A percentile compares a stretch with the other conserved stretches of the same genome.
Evolutionary conservation across 2,113 vertebrate genomes (phyloP).

Genomic region (Jaculus jaculus): DNA sequence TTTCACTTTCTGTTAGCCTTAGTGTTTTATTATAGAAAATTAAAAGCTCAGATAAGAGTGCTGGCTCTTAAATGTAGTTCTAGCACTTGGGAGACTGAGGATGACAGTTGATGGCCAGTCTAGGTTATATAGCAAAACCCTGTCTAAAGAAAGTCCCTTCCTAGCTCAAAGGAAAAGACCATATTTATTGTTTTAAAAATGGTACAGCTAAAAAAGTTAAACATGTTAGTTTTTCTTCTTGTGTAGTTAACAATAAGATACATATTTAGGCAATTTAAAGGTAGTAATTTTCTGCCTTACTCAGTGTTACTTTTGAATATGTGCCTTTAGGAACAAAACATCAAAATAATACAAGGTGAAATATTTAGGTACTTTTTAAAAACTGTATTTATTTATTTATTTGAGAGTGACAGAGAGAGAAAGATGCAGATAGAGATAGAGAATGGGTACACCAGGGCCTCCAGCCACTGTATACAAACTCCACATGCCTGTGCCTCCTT

Average conservation of each 20-base stretch:
- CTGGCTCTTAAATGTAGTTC: neutral
- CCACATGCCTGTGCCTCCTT: too few relatives aligned
- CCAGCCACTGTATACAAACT: too few relatives aligned
- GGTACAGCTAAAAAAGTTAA: neutral
- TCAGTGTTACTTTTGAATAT: neutral
- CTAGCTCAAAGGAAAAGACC: too few relatives aligned
- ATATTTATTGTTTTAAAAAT: neutral
- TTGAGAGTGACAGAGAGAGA: too few relatives aligned
- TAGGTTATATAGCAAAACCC: neutral
- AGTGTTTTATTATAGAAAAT: slow-evolving; percentile 27
- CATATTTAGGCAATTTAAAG: neutral
- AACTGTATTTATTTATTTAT: too few relatives aligned
- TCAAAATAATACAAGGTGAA: neutral
- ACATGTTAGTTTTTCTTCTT: neutral
- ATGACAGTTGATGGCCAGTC: neutral
- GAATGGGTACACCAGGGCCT: too few relatives aligned
- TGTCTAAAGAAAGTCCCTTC: too few relatives aligned
- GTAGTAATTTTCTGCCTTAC: neutral
- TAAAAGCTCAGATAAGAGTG: neutral
- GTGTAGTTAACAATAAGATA: neutral
- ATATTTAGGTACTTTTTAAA: neutral
- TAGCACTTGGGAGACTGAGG: neutral
- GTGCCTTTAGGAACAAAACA: neutral
- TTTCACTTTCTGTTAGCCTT: slow-evolving; percentile 12
- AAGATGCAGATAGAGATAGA: too few relatives aligned